Conservation (phyloP, 1,140 invertebrate genomes). For the Aphis gossypii region DNA sequence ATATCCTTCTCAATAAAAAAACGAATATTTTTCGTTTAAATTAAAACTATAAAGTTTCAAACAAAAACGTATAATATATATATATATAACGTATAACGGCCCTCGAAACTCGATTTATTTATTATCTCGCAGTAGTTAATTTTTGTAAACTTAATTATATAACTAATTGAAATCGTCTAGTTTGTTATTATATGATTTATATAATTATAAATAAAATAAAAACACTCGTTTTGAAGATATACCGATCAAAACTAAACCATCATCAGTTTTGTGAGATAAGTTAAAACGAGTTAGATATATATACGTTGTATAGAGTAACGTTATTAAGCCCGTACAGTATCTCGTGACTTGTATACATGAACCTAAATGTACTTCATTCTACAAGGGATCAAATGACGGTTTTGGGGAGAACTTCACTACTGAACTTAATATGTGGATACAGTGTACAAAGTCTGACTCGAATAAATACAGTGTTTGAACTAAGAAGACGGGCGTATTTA, state of each 20-base stretch:
- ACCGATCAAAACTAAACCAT: neutral
- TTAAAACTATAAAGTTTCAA: neutral
- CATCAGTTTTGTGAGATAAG: neutral
- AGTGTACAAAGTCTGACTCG: neutral
- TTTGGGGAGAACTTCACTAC: neutral
- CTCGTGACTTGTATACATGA: conserved; percentile 1
- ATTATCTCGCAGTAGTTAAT: neutral
- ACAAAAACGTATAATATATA: neutral
- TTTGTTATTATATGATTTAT: neutral
- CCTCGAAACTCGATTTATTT: neutral
- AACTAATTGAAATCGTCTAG: neutral
- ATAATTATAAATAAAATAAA: neutral
- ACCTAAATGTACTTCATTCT: neutral
- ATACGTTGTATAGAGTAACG: neutral
- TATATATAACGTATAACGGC: neutral
- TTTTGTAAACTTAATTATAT: neutral
- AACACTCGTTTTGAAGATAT: neutral
- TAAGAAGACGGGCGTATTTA: neutral
- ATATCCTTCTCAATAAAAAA: no score
- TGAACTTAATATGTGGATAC: neutral
- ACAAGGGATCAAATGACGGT: conserved; percentile 15
- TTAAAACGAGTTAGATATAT: neutral
- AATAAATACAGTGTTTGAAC: neutral
- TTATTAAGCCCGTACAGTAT: neutral
- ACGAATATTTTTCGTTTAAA: neutral